These are phyloP conservation scores for Diarsia brunnea DNA, from an alignment of 2,888 invertebrate species.

Conservation along the genomic window DNA sequence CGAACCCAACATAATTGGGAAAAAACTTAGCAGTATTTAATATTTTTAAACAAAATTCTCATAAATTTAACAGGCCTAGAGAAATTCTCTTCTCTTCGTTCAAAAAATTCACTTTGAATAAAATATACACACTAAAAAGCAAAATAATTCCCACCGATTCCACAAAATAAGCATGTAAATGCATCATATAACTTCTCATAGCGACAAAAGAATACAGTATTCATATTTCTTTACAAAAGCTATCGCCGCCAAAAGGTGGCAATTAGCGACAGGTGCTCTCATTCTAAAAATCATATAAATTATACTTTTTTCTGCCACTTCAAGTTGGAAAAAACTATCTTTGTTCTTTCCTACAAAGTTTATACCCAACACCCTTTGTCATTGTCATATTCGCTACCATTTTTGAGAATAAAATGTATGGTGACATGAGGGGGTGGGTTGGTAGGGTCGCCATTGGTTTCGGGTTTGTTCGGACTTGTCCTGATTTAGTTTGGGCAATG, in stretches of 20 bases:
- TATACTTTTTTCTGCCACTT: conserved; percentile 77
- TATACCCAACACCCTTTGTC: conserved; percentile 88
- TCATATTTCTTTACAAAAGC: conserved; percentile 79
- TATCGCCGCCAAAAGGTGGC: conserved; percentile 88
- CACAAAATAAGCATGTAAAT: conserved; percentile 52
- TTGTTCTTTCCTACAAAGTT: conserved; percentile 80
- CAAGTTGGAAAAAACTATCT: conserved; percentile 71
- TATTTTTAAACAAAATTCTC: not conserved
- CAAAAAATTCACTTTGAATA: not conserved
- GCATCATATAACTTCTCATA: conserved; percentile 37
- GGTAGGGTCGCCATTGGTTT: conserved; percentile 48
- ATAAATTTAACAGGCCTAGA: not conserved
- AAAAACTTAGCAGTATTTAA: not conserved
- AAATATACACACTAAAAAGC: not conserved
- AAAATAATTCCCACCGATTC: conserved; percentile 44
- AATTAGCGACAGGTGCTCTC: conserved; percentile 89
- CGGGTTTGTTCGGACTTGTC: conserved; percentile 1
- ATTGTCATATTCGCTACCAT: conserved; percentile 88
- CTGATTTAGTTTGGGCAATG: not conserved
- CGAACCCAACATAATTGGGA: not conserved
- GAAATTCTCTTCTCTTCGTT: not conserved
- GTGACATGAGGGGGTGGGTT: conserved; percentile 85
- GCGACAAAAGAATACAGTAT: conserved; percentile 52
- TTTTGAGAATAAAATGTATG: conserved; percentile 83
- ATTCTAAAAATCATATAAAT: conserved; percentile 84